Evolutionary conservation across 1,140 invertebrate genomes (phyloP), one percentile per base, ranked within the genome.

Genomic region (Thalassaphorura encarpata): DNA sequence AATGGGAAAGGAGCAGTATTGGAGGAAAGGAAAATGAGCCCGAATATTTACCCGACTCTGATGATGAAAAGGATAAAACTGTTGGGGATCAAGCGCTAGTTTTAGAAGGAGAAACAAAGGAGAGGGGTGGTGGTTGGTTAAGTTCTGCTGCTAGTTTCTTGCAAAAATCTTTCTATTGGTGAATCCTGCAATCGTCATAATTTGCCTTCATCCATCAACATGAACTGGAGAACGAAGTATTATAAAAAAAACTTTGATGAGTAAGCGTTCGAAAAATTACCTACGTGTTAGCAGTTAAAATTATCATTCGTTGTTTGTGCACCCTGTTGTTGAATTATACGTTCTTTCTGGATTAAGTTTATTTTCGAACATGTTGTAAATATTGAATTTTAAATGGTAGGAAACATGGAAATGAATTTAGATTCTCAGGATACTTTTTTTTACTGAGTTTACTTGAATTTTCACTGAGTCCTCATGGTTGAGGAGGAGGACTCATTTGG

Each of bases 111-210:
- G 53, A 55, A 15, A 39, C 19, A 29, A 52, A 28, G 50, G 49
- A 40, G 41, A 53, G 33, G 42, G 39, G 19, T 26, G 56, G 56
- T 27, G 36, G 56, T 18, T 53, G 19, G 11, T 53, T 43, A 48
- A 53, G 42, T n/a, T n/a, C n/a, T 53, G 33, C 56, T 19, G 42
- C 55, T 3, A 53, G 39, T 45, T 61, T 60, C 40, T 16, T 60
- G 11, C 54, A 54, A 18, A 57, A 49, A 31, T 60, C 54, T 13
- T 54, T 64, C 21, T 64, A 54, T 42, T 64, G 62, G 62, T 64
- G 39, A 53, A 4, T 16, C 42, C 16, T 11, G 6, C 18, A 42
- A 6, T 28, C n/a, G n/a, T 19, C 46, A 28, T 24, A 6, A 6
- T 26, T 48, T 48, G 15, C 13, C 26, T 26, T 4, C 16, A 8